Conservation (phyloP, 1,140 invertebrate species). For the Halictus rubicundus region DNA sequence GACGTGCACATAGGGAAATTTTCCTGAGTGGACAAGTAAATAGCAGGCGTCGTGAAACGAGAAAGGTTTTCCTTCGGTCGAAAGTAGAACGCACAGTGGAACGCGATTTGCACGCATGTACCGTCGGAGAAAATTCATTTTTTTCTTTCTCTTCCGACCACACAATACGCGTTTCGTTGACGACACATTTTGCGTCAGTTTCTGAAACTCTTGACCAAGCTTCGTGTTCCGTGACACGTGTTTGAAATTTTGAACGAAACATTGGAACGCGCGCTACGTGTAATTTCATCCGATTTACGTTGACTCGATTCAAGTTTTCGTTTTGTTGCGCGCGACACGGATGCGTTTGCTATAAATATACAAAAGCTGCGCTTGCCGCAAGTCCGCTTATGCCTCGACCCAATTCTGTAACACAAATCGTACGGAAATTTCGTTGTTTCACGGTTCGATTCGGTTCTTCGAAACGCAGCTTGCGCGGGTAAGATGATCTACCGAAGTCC, state of each 20-base stretch:
- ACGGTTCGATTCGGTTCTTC: neutral
- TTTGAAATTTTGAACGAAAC: too few species aligned
- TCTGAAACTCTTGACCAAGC: too few species aligned
- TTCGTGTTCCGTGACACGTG: too few species aligned
- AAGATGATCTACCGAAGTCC: slow-evolving; percentile 36
- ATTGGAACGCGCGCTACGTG: too few species aligned
- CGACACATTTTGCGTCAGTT: too few species aligned
- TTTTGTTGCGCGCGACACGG: too few species aligned
- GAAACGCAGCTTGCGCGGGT: neutral
- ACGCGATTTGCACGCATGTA: neutral
- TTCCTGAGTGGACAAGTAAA: slow-evolving; percentile 5
- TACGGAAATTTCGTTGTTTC: neutral
- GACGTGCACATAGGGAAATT: neutral
- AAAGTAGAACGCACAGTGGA: slow-evolving; percentile 16
- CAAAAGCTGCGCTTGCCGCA: neutral
- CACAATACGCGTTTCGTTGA: too few species aligned
- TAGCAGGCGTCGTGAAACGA: neutral
- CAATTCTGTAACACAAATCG: neutral
- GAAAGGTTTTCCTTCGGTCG: neutral
- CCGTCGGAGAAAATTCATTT: neutral
- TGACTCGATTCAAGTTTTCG: too few species aligned
- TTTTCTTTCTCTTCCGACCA: neutral
- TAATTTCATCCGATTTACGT: too few species aligned
- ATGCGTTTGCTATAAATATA: too few species aligned
- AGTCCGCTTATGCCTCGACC: neutral